Evolutionary conservation across 2,797 vertebrate species (phyloP).

Genomic region (Huso huso): DNA sequence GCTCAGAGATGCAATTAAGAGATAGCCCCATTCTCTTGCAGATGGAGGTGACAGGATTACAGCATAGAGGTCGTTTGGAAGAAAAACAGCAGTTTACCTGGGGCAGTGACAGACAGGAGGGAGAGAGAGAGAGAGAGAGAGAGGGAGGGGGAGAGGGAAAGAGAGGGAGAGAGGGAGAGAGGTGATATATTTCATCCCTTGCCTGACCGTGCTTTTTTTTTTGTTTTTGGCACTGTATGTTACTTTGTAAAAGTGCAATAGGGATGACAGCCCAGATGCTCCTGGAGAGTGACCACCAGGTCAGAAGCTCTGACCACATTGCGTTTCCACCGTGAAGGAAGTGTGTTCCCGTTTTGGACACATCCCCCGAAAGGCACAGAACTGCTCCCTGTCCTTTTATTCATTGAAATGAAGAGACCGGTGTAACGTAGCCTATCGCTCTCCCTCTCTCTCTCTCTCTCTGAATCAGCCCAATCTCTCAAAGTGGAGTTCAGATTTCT

Average conservation of each 20-base stretch:
- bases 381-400: constrained; percentile 31
- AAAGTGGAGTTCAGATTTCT: constrained; percentile 6
- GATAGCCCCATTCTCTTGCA: constrained; percentile 26
- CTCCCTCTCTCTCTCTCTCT: constrained; percentile 34
- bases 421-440: constrained; percentile 42
- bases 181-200: background rate
- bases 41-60: constrained; percentile 16
- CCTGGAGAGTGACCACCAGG: too few species aligned
- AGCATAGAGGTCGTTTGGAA: constrained; percentile 17
- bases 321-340: too few species aligned
- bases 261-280: too few species aligned
- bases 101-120: constrained; percentile 10
- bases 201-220: too few species aligned
- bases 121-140: constrained; percentile 11
- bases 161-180: constrained; percentile 10
- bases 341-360: too few species aligned
- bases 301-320: too few species aligned
- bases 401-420: constrained; percentile 29
- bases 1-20: constrained; percentile 32
- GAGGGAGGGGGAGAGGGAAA: constrained; percentile 8
- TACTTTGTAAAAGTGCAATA: constrained; percentile 3
- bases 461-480: constrained; percentile 32
- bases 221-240: constrained; percentile 30
- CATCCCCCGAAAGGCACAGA: too few species aligned
- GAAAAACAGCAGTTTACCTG: constrained; percentile 3